Percentiles rank a stretch among this genome's conserved stretches.
These are phyloP conservation scores for Trachemys scripta DNA, from an alignment of 2,113 vertebrate genomes.

Conservation along the genomic window DNA sequence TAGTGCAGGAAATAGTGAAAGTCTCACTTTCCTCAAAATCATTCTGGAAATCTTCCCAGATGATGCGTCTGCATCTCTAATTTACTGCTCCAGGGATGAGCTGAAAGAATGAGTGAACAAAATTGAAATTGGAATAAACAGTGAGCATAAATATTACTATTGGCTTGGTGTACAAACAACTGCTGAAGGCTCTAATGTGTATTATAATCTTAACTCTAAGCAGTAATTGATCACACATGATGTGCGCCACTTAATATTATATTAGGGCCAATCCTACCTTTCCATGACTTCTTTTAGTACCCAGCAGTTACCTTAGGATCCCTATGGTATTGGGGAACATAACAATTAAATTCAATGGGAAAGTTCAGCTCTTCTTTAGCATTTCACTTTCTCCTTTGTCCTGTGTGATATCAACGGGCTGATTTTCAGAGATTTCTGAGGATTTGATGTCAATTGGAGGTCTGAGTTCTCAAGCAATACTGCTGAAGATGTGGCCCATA, in stretches of 20 bases:
- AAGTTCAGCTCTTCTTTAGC: accelerated
- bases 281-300: accelerated
- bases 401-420: not conserved
- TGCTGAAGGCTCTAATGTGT: not conserved
- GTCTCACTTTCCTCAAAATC: slow-evolving; percentile 37
- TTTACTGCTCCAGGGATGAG: not conserved
- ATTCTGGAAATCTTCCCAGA: slow-evolving; percentile 45
- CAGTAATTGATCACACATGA: accelerated
- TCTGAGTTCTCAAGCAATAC: not conserved
- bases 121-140: slow-evolving; percentile 44
- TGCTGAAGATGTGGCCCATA: not conserved
- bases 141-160: not conserved
- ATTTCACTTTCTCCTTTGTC: not conserved
- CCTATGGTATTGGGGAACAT: not conserved
- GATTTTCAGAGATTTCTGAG: not conserved
- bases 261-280: not conserved
- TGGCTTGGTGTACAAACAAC: not conserved
- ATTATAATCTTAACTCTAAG: not conserved
- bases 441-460: accelerated
- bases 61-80: slow-evolving; percentile 49
- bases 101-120: slow-evolving; percentile 13
- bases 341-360: not conserved
- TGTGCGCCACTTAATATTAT: accelerated
- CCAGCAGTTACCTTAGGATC: accelerated
- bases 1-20: not conserved